Base-by-base conservation (phyloP, 2,113 vertebrate genomes). In the Brienomyrus longianalis region DNA sequence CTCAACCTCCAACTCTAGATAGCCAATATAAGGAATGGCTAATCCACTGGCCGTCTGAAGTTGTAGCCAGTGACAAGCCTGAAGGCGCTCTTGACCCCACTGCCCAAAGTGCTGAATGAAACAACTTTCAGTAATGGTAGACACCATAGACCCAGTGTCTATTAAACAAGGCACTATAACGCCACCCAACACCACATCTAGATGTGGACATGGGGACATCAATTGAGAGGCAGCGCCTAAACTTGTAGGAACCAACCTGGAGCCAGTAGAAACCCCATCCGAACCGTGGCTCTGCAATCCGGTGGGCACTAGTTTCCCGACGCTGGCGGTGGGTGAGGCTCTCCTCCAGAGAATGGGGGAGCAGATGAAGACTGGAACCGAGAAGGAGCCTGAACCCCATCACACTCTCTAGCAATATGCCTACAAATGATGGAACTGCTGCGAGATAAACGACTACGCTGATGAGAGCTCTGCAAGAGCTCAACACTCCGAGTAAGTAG, bases 101-200 rank as follows among this genome's bases (percentile, higher is more conserved):
- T 15, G 21, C 23, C 56, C 23, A 80, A 91, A 91, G 17, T 86
- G 8, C 0, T 47, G 15, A 1, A 6, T 1, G 21, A 89, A 93
- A 9, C 86, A 91, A 2, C 89, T 80, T 11, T 66, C 23, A 0
- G 23, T 66, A 2, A 93, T 7, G 0, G 91, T 92, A 0, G 91
- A 90, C 23, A 93, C 93, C 91, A 93, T 91, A 0, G 91, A 92
- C 0, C 93, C 91, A 2, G 62, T 91, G 2, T 92, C 89, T 0
- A 93, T 4, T 11, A 83, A 66, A 3, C 59, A 66, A 66, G 59
- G 23, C 50, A 17, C 91, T 90, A 8, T 50, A 0, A 87, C 27
- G 0, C 83, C 90, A 4, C 86, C 83, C 7, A 92, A 21, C 0
- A 8, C 9, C 0, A 90, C 70, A 85, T 50, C 10, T 0, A 92